These are phyloP conservation scores for Megalops atlanticus DNA, from an alignment of 2,113 vertebrate genomes.

Conservation along the genomic window DNA sequence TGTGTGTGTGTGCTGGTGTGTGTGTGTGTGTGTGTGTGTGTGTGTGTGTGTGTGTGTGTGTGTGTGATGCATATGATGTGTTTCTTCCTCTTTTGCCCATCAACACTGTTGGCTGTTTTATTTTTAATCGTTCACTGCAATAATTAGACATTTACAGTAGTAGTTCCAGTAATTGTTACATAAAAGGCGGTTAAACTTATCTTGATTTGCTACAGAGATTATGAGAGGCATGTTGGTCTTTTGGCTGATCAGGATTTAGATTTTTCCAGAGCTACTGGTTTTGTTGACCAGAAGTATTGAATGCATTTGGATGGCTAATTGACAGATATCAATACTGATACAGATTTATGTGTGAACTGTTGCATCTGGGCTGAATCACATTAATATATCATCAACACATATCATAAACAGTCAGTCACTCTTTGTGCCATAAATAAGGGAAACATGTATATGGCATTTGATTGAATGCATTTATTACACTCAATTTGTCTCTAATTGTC, in stretches of 20 bases:
- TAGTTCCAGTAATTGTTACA: background rate
- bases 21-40: background rate
- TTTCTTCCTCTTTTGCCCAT: background rate
- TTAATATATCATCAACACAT: background rate
- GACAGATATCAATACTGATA: background rate
- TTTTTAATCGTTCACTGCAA: background rate
- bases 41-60: no score
- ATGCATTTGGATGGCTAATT: background rate
- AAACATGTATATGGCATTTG: background rate
- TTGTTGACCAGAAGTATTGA: background rate
- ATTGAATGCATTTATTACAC: background rate
- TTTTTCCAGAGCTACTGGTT: background rate
- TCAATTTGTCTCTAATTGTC: background rate
- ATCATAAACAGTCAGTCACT: slow-evolving; percentile 3
- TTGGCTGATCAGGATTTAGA: background rate
- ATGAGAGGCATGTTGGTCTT: background rate
- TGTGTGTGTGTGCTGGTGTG: no score
- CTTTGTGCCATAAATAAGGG: background rate
- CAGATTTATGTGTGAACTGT: background rate
- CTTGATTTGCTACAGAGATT: background rate
- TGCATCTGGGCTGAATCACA: background rate
- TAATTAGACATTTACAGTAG: slow-evolving; percentile 1
- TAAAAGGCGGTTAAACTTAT: background rate
- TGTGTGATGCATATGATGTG: background rate
- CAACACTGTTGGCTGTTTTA: background rate